These are phyloP conservation scores for Carassius carassius DNA, from an alignment of 2,113 vertebrate genomes.

Conservation along the genomic window DNA sequence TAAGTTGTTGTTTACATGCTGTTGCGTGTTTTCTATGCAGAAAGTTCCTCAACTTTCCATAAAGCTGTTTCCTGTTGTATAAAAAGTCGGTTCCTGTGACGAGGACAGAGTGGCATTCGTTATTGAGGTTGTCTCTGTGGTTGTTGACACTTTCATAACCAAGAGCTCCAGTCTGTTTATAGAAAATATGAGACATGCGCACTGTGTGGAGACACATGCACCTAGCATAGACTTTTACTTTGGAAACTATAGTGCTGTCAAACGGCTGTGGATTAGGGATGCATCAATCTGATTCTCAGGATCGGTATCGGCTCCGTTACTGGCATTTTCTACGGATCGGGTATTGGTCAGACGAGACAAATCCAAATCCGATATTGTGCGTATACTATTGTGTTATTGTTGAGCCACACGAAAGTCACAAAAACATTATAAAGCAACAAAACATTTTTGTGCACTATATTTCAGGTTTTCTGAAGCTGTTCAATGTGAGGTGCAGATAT, in stretches of 20 bases:
- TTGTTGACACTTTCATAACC: slow-evolving; percentile 10
- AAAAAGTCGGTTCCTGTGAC: neutral
- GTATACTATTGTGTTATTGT: no score
- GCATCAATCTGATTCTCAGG: no score
- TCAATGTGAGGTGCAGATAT: no score
- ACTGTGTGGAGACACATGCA: slow-evolving; percentile 2
- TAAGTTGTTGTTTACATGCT: neutral
- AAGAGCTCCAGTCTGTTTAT: slow-evolving; percentile 14
- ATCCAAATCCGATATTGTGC: no score
- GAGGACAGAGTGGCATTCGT: neutral
- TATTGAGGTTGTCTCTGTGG: slow-evolving; percentile 1
- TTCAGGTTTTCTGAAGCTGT: no score
- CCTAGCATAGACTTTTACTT: slow-evolving; percentile 37
- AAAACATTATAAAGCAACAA: no score
- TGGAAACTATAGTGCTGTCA: neutral
- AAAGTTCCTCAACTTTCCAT: neutral
- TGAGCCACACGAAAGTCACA: no score
- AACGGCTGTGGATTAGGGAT: neutral
- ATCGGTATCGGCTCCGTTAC: no score
- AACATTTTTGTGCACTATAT: no score
- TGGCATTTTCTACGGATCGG: no score
- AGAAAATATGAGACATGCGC: slow-evolving; percentile 35
- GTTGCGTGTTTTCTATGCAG: no score
- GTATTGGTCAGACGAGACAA: no score
- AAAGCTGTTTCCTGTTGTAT: neutral